These are phyloP conservation scores for Molossus alvarezi DNA, from an alignment of 2,797 vertebrate genomes.

Conservation along the genomic window DNA sequence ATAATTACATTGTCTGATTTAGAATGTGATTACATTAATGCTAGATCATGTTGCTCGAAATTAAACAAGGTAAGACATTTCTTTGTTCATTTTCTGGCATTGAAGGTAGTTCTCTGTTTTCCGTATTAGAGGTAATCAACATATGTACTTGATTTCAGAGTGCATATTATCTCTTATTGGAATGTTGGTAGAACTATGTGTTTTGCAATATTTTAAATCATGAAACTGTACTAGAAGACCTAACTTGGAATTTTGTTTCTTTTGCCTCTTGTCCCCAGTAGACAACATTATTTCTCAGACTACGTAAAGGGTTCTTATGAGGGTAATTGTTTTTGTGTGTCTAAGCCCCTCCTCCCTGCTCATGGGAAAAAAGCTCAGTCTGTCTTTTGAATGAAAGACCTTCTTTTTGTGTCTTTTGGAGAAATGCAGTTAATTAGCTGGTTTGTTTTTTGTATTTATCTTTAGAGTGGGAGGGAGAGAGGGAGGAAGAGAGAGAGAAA, in stretches of 20 bases:
- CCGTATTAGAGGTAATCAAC: background rate
- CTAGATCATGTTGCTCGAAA: constrained; percentile 98
- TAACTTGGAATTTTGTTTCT: constrained; percentile 31
- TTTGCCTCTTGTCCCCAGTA: background rate
- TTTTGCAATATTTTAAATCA: constrained; percentile 43
- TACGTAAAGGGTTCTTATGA: constrained; percentile 2
- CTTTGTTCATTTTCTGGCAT: constrained; percentile 57
- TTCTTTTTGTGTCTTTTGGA: constrained; percentile 49
- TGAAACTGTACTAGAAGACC: background rate
- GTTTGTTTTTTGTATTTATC: background rate
- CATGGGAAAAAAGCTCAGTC: background rate
- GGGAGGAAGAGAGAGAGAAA: no score
- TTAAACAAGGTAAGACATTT: constrained; percentile 96
- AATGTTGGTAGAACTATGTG: background rate
- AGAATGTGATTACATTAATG: constrained; percentile 99
- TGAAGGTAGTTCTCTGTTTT: constrained; percentile 54
- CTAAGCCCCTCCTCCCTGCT: background rate
- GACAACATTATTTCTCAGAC: background rate
- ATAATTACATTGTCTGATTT: constrained; percentile 99
- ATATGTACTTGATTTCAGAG: background rate
- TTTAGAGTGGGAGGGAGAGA: no score
- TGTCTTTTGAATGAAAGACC: constrained; percentile 57
- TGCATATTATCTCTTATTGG: background rate
- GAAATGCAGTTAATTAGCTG: constrained; percentile 42
- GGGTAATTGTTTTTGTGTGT: background rate